Evolutionary conservation across 2,113 vertebrate species (phyloP).

Genomic region (Pseudorhombus dupliciocellatus): DNA sequence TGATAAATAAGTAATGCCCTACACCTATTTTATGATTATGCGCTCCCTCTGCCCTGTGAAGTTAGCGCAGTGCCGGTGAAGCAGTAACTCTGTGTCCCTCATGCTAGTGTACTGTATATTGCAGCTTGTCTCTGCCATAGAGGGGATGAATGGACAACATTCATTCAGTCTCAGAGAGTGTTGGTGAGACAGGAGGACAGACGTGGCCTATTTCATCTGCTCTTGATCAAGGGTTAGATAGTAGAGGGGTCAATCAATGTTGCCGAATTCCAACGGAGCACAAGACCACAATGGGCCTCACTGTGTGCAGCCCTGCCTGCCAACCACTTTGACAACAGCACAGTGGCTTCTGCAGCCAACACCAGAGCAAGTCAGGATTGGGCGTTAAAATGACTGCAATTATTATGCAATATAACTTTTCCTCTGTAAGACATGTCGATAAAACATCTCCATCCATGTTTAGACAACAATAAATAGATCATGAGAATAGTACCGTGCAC

Average conservation of each 20-base stretch:
- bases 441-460: too few relatives aligned
- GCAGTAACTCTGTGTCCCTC: not conserved
- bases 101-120: conserved; percentile 4
- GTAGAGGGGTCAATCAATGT: not conserved
- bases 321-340: not conserved
- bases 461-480: too few relatives aligned
- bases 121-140: conserved; percentile 16
- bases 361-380: conserved; percentile 37
- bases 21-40: not conserved
- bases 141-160: not conserved
- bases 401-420: too few relatives aligned
- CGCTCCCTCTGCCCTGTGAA: not conserved
- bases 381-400: not conserved
- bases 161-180: conserved; percentile 24
- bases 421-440: too few relatives aligned
- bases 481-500: too few relatives aligned
- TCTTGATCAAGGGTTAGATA: not conserved
- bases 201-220: not conserved
- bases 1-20: too few relatives aligned
- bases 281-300: conserved; percentile 40
- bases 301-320: conserved; percentile 23
- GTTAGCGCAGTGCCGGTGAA: not conserved
- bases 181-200: conserved; percentile 30
- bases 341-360: conserved; percentile 15
- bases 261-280: not conserved